These are phyloP conservation scores for Pinna nobilis DNA, from an alignment of 1,140 invertebrate genomes.

Conservation along the genomic window DNA sequence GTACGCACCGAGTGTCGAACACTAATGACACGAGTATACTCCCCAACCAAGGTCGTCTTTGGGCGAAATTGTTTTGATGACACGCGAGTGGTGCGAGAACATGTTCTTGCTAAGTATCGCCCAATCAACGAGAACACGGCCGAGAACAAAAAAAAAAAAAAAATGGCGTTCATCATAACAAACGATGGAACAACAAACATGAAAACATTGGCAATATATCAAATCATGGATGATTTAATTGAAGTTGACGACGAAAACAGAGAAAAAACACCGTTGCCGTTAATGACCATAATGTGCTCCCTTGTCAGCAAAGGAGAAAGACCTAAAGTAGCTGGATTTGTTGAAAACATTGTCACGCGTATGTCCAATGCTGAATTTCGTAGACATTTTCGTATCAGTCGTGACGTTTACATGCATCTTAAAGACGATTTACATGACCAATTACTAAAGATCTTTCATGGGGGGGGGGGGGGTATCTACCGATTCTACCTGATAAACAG, in stretches of 20 bases:
- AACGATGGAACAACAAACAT: too few species aligned
- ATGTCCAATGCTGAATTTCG: conserved; percentile 24
- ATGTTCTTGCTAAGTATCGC: conserved; percentile 7
- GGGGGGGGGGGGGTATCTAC: conserved; percentile 12
- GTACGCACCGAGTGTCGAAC: too few species aligned
- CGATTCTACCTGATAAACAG: conserved; percentile 25
- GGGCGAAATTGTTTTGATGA: conserved; percentile 8
- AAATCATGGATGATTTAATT: conserved; percentile 12
- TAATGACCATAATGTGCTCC: background rate
- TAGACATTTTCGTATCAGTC: conserved; percentile 26
- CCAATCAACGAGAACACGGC: conserved; percentile 3
- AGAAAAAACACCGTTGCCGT: background rate
- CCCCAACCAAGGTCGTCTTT: conserved; percentile 13
- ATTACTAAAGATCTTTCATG: background rate
- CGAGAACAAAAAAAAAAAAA: conserved; percentile 6
- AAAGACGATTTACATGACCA: background rate
- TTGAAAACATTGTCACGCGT: background rate
- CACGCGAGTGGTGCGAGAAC: background rate
- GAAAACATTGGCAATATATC: background rate
- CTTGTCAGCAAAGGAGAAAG: background rate
- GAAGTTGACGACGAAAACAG: background rate
- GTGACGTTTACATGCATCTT: conserved; percentile 10
- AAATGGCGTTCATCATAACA: conserved; percentile 10
- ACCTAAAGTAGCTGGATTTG: conserved; percentile 14
- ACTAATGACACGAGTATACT: too few species aligned